A percentile compares a stretch with the other conserved stretches of the same genome.
Evolutionary conservation across 2,797 vertebrate species (phyloP).

Genomic region (Spondyliosoma cantharus): DNA sequence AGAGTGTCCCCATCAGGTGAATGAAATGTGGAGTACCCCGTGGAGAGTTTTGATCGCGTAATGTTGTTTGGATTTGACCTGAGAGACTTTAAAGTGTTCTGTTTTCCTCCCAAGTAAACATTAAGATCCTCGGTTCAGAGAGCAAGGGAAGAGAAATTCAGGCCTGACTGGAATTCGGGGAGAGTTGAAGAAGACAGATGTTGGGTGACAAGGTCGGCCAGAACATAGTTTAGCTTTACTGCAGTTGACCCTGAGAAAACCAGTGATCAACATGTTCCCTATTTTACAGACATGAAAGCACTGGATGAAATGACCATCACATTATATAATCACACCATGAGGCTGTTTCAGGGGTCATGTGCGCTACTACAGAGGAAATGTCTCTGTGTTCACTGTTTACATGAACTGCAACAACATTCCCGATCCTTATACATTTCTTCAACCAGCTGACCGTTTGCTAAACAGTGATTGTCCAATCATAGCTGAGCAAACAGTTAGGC

Average conservation of each 20-base stretch:
- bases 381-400: background rate
- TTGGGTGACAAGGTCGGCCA: constrained; percentile 54
- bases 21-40: background rate
- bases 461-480: background rate
- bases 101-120: constrained; percentile 44
- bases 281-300: background rate
- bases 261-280: background rate
- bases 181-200: constrained; percentile 72
- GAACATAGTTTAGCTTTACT: constrained; percentile 34
- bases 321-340: background rate
- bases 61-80: constrained; percentile 23
- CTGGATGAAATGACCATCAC: background rate
- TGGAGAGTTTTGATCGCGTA: constrained; percentile 1
- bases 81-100: constrained; percentile 17
- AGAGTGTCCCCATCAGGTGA: background rate
- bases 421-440: background rate
- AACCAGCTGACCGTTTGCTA: background rate
- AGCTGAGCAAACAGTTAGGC: background rate
- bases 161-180: constrained; percentile 49
- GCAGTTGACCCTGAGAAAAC: constrained; percentile 60
- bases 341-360: background rate
- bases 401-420: background rate
- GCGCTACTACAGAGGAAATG: background rate
- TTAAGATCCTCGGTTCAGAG: constrained; percentile 4
- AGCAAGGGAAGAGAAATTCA: constrained; percentile 1